These are phyloP conservation scores for Parelbella ahira DNA, from an alignment of 2,888 invertebrate genomes.

Conservation along the genomic window DNA sequence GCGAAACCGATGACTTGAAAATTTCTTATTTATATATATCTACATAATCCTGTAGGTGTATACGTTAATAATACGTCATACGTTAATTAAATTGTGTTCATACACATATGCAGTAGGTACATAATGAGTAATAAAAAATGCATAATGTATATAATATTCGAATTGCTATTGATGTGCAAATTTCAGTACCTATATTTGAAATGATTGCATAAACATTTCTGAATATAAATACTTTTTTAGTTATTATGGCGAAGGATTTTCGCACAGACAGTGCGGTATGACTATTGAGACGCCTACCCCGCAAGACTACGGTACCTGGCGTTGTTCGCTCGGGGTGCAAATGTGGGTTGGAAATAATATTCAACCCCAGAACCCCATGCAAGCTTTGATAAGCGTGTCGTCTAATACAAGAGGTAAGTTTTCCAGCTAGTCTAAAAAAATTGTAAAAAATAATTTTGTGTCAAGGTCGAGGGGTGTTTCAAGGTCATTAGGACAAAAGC, in stretches of 20 bases:
- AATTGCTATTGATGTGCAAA: too few species aligned
- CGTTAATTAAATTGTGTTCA: background rate
- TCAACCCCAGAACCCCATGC: constrained; percentile 50
- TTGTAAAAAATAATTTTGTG: background rate
- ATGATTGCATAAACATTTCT: too few species aligned
- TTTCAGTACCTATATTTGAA: too few species aligned
- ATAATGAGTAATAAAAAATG: too few species aligned
- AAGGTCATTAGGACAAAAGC: too few species aligned
- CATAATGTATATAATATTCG: too few species aligned
- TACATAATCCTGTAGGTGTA: too few species aligned
- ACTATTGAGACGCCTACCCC: constrained; percentile 58
- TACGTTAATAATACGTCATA: too few species aligned
- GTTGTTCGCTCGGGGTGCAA: constrained; percentile 67
- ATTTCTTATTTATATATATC: too few species aligned
- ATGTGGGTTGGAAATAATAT: constrained; percentile 42
- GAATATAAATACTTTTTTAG: constrained; percentile 45
- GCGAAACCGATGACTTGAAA: too few species aligned
- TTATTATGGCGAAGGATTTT: constrained; percentile 72
- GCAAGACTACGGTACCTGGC: constrained; percentile 64
- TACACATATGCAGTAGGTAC: background rate
- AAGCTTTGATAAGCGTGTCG: constrained; percentile 57
- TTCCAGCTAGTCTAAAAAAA: too few species aligned
- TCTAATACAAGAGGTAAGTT: constrained; percentile 31
- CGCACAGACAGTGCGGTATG: constrained; percentile 65
- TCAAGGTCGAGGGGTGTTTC: too few species aligned